A percentile compares a stretch with the other conserved stretches of the same genome.
phyloP scores from a whole-genome alignment of 2,797 vertebrate species.

The Galago senegalensis region DNA sequence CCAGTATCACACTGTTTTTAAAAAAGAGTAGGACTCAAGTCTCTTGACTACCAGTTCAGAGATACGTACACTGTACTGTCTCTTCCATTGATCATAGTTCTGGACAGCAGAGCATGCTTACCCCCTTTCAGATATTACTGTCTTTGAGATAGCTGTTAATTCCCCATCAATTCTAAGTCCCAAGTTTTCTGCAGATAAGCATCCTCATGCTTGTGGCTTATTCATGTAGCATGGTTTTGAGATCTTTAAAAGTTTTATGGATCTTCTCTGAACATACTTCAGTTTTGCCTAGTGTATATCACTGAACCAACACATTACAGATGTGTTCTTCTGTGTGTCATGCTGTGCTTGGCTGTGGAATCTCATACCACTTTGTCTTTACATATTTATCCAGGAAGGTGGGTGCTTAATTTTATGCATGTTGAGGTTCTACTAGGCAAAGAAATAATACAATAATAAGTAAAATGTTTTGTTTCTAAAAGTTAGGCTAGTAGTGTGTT shows the following conservation, averaged over 20 bases:
- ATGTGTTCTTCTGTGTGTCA: background rate
- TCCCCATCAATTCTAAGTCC: background rate
- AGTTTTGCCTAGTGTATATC: background rate
- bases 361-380: background rate
- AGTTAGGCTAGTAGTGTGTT: conserved; percentile 7
- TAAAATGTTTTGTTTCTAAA: conserved; percentile 28
- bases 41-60: background rate
- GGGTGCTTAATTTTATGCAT: conserved; percentile 18
- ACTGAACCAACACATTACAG: background rate
- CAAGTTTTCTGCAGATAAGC: background rate
- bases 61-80: background rate
- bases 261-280: background rate
- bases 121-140: background rate
- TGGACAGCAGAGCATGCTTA: background rate
- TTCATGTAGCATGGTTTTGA: background rate
- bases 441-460: background rate
- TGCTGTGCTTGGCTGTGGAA: background rate
- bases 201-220: background rate
- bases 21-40: background rate
- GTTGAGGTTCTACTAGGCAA: background rate
- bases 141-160: background rate
- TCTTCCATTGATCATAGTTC: background rate
- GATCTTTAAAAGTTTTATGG: background rate
- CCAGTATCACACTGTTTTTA: background rate
- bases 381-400: background rate